phyloP scores from a whole-genome alignment of 1,140 invertebrate species.

The Diplogasteroides magnus region DNA sequence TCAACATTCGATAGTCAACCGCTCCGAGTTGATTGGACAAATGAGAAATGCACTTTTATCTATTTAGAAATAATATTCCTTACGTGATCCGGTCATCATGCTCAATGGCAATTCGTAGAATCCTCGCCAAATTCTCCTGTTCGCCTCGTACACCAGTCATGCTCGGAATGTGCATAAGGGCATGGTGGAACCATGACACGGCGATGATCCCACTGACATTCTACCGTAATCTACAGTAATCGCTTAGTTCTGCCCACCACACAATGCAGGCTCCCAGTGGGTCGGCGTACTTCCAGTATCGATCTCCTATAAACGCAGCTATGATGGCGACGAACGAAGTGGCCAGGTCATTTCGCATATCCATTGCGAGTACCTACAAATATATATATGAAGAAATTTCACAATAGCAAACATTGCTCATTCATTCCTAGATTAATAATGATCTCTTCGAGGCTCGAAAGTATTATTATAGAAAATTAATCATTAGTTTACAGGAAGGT shows the following conservation, averaged over 20 bases:
- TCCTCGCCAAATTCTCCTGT: conserved; percentile 26
- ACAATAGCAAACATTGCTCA: not conserved
- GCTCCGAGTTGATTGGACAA: too few relatives aligned
- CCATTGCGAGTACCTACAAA: conserved; percentile 35
- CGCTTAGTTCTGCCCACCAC: conserved; percentile 11
- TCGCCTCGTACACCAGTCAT: conserved; percentile 28
- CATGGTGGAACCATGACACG: conserved; percentile 30
- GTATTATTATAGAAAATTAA: not conserved
- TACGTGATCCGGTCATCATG: conserved; percentile 53
- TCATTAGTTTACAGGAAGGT: not conserved
- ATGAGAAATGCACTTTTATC: not conserved
- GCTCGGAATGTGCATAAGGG: conserved; percentile 27
- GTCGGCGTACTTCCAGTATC: conserved; percentile 35
- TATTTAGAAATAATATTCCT: not conserved
- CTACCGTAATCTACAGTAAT: not conserved
- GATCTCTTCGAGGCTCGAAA: not conserved
- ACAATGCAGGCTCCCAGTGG: conserved; percentile 35
- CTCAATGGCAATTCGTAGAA: conserved; percentile 39
- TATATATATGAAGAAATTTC: not conserved
- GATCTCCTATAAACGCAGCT: conserved; percentile 38
- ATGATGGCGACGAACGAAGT: conserved; percentile 39
- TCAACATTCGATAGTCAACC: too few relatives aligned
- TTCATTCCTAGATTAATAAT: not conserved
- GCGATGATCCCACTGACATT: conserved; percentile 33
- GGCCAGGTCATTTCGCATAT: conserved; percentile 44